Evolutionary conservation across 2,888 invertebrate species (phyloP), one percentile per base, ranked within the genome.

Genomic region (Netelia fuscicornis): DNA sequence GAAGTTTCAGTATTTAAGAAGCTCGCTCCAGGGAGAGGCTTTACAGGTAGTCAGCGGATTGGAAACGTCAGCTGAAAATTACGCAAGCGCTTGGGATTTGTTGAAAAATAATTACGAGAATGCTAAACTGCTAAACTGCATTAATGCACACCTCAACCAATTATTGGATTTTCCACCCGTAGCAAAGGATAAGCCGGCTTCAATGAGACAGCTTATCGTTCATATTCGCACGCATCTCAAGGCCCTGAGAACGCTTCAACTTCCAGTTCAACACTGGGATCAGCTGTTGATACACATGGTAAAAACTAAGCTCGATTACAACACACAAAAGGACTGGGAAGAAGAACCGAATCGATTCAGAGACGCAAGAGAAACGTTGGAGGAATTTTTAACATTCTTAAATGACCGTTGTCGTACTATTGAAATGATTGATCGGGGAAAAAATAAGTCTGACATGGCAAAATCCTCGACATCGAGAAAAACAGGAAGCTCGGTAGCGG

Each of bases 1-100:
- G 65, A 88, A 88, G 62, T 88, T 87, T 74, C 81, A 87, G 23
- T 89, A 88, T 74, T 67, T 89, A 56, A 84, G 81, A 65, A 79
- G 82, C 52, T 68, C 86, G 20, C 75, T 89, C 17, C 81, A 65
- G 20, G 79, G 25, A 25, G 52, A 70, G 62, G 82, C 86, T 52
- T 30, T 78, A 6, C 67, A 84, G 48, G 84, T 87, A 0, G 86
- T 89, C 25, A 70, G 77, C 42, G 86, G 87, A 8, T 71, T 88
- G 64, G 78, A 88, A 62, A 85, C 86, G 2, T 86, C 87, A 9
- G 86, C 78, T 8, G 79, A 81, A 44, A 89, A 89, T 65, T 88
- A 89, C 48, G 70, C 65, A 13, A 68, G 84, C 54, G 89, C 89
- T 48, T 87, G 86, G 84, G 68, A 86, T 25, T 83, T 88, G 58